phyloP scores from a whole-genome alignment of 2,113 vertebrate species.

The Bagarius yarrelli region DNA sequence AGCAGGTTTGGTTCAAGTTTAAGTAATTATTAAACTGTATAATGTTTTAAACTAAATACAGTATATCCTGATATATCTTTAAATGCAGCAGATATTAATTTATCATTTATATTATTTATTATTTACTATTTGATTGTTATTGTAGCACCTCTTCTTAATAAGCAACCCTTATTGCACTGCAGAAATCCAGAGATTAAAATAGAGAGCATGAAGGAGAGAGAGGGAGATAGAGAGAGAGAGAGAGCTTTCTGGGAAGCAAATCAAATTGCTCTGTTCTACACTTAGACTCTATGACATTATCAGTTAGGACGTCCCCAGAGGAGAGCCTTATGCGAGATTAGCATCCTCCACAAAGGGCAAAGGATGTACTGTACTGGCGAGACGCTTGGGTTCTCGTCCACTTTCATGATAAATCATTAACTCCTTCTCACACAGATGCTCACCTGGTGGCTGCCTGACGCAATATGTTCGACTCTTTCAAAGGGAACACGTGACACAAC shows the following conservation, averaged over 20 bases:
- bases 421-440: conserved; percentile 41
- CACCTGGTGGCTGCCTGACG: conserved; percentile 29
- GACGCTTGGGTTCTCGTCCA: conserved; percentile 22
- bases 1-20: not conserved
- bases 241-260: conserved; percentile 69
- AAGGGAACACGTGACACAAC: conserved; percentile 1
- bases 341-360: conserved; percentile 50
- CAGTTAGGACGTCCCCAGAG: conserved; percentile 63
- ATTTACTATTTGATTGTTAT: conserved; percentile 46
- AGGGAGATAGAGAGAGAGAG: conserved; percentile 50
- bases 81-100: too few relatives aligned
- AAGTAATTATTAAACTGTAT: too few relatives aligned
- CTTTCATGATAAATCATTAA: conserved; percentile 52
- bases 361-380: conserved; percentile 37
- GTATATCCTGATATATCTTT: too few relatives aligned
- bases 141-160: conserved; percentile 66
- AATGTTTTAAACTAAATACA: too few relatives aligned
- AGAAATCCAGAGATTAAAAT: conserved; percentile 60
- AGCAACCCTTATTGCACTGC: conserved; percentile 45
- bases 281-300: conserved; percentile 68
- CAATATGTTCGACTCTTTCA: conserved; percentile 16
- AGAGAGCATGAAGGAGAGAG: conserved; percentile 51
- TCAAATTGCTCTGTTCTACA: conserved; percentile 77
- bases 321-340: conserved; percentile 62
- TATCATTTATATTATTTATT: too few relatives aligned